Evolutionary conservation across 2,888 invertebrate genomes (phyloP).

Genomic region (Vandiemenella viatica): DNA sequence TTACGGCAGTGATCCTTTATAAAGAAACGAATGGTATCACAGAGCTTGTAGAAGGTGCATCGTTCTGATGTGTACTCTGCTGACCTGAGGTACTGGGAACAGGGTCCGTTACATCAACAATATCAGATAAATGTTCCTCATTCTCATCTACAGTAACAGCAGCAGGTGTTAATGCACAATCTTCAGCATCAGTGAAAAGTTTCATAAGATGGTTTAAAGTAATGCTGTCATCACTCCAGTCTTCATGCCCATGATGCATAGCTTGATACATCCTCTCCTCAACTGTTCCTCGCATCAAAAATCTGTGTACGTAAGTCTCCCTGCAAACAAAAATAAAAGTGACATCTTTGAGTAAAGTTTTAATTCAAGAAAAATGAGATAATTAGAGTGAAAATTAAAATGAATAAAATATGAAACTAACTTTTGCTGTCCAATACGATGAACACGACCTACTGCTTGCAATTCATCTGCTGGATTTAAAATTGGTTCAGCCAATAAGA

Average conservation of each 20-base stretch:
- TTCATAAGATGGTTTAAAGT: slow-evolving; percentile 29
- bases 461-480: slow-evolving; percentile 55
- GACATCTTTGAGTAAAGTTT: background rate
- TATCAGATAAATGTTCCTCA: too few species aligned
- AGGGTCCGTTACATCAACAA: too few species aligned
- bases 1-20: too few species aligned
- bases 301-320: slow-evolving; percentile 53
- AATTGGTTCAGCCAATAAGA: slow-evolving; percentile 58
- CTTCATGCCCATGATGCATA: slow-evolving; percentile 28
- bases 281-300: slow-evolving; percentile 49
- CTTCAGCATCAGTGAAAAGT: slow-evolving; percentile 22
- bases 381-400: slow-evolving; percentile 5
- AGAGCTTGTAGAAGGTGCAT: too few species aligned
- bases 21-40: too few species aligned
- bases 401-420: slow-evolving; percentile 22
- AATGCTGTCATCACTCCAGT: slow-evolving; percentile 31
- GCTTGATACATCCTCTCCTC: slow-evolving; percentile 49
- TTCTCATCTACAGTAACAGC: too few species aligned
- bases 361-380: slow-evolving; percentile 4
- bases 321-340: slow-evolving; percentile 24
- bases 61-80: too few species aligned
- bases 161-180: background rate
- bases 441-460: slow-evolving; percentile 63
- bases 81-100: too few species aligned
- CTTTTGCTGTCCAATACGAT: slow-evolving; percentile 65